Evolutionary conservation across 2,888 invertebrate species (phyloP).

Genomic region (Drosophila peninsularis): DNA sequence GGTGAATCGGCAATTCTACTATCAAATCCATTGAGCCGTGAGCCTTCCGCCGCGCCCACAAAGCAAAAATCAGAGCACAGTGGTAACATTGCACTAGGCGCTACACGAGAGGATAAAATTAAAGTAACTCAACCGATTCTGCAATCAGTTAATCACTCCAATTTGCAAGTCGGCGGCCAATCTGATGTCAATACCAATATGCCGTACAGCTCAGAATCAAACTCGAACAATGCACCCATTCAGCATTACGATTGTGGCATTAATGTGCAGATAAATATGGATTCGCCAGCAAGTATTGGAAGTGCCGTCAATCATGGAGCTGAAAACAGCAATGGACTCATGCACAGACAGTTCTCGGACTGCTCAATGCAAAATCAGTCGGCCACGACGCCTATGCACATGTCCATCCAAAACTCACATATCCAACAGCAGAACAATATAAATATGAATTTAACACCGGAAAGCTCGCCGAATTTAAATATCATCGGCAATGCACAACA

Average conservation of each 20-base stretch:
- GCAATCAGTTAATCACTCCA: conserved; percentile 44
- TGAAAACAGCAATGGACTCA: conserved; percentile 87
- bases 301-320: conserved; percentile 92
- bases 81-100: conserved; percentile 51
- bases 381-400: conserved; percentile 85
- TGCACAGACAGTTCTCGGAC: conserved; percentile 86
- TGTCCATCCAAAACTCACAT: conserved; percentile 88
- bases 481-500: conserved; percentile 77
- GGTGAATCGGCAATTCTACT: conserved; percentile 51
- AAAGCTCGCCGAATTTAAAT: conserved; percentile 84
- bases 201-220: conserved; percentile 93
- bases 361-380: conserved; percentile 89
- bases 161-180: conserved; percentile 73
- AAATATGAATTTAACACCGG: conserved; percentile 71
- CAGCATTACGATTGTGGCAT: conserved; percentile 91
- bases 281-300: conserved; percentile 95
- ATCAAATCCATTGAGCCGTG: conserved; percentile 46
- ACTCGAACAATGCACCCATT: conserved; percentile 91
- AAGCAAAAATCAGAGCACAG: conserved; percentile 71
- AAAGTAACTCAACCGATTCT: conserved; percentile 56
- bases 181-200: conserved; percentile 67
- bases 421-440: conserved; percentile 84
- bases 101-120: conserved; percentile 63
- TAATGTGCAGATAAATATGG: conserved; percentile 92
- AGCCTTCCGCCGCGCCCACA: conserved; percentile 42